Base-by-base conservation (phyloP, 2,888 invertebrate genomes). In the Rhynchonema sp. region DNA sequence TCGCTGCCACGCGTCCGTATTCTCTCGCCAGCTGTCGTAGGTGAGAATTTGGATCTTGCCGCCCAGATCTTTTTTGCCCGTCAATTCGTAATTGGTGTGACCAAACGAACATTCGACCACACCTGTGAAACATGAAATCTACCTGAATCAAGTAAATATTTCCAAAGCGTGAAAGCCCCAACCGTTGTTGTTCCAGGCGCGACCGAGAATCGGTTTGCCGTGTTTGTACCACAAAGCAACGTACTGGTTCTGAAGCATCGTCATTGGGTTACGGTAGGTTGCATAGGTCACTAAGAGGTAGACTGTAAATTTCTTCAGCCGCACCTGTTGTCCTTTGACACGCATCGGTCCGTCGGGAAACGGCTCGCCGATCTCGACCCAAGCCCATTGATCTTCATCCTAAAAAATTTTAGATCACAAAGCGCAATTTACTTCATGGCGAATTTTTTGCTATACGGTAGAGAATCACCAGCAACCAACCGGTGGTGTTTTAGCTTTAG, bases 91-190 rank as follows among this genome's bases (percentile, higher is more conserved):
- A 9, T 23, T 22, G 6, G 28, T 64, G 61, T 66, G 66, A 13
- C 66, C 63, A 60, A 67, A 67, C 2, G 65, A 64, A 64, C 67
- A 67, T 54, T 65, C 65, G 59, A 67, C 67, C 55, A 64, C 66
- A 46, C 67, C 67, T 56, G 64, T 64, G 59, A n/a, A n/a, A n/a
- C n/a, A n/a, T n/a, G n/a, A n/a, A n/a, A n/a, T n/a, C n/a, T n/a
- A n/a, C n/a, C n/a, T n/a, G n/a, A n/a, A n/a, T n/a, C n/a, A n/a
- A n/a, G n/a, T n/a, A n/a, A n/a, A n/a, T 67, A 64, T 61, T 65
- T 67, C 67, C 66, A 65, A 25, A 13, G 38, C 9, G 38, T 38
- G 38, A 38, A 38, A 13, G 38, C 9, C 13, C 3, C 49, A n/a
- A n/a, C 49, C 23, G 49, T n/a, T n/a, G 28, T 54, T 22, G 17